Percentiles rank a stretch among this genome's conserved stretches.
Conservation (phyloP, 2,797 vertebrate species). For the Labeo calbasu region DNA sequence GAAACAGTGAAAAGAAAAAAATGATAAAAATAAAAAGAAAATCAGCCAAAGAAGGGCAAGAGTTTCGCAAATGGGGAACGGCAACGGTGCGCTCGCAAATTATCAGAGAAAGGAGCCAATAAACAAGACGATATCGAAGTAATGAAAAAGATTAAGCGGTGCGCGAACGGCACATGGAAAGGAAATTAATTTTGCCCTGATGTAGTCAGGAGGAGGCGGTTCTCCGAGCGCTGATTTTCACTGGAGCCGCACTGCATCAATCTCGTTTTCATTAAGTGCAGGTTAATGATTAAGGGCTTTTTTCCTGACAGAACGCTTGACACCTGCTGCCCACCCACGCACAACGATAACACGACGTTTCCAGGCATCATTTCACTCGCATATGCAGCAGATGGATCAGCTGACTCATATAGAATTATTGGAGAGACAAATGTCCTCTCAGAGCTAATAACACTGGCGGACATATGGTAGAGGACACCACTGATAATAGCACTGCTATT, state of each 20-base stretch:
- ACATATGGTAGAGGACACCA: constrained; percentile 15
- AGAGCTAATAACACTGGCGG: constrained; percentile 4
- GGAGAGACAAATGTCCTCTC: constrained; percentile 26
- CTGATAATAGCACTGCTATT: not conserved
- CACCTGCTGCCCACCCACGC: constrained; percentile 52
- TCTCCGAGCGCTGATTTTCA: constrained; percentile 6
- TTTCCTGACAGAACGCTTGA: constrained; percentile 38
- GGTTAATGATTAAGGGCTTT: constrained; percentile 62
- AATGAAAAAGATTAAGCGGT: constrained; percentile 56
- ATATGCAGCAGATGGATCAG: constrained; percentile 43
- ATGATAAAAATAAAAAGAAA: not conserved
- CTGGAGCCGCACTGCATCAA: constrained; percentile 37
- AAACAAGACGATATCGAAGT: constrained; percentile 62
- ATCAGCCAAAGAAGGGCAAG: constrained; percentile 8
- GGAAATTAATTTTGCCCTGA: constrained; percentile 67
- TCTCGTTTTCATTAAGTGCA: constrained; percentile 61
- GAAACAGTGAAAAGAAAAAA: constrained; percentile 9
- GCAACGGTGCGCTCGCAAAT: constrained; percentile 42
- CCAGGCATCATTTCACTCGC: constrained; percentile 20
- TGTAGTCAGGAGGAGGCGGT: constrained; percentile 60
- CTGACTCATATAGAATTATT: constrained; percentile 31
- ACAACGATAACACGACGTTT: constrained; percentile 40
- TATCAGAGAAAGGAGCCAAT: constrained; percentile 38
- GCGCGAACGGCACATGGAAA: constrained; percentile 50
- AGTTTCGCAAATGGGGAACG: constrained; percentile 51